Base-by-base conservation (phyloP, 2,797 vertebrate species). In the Lepilemur ruficaudatus region DNA sequence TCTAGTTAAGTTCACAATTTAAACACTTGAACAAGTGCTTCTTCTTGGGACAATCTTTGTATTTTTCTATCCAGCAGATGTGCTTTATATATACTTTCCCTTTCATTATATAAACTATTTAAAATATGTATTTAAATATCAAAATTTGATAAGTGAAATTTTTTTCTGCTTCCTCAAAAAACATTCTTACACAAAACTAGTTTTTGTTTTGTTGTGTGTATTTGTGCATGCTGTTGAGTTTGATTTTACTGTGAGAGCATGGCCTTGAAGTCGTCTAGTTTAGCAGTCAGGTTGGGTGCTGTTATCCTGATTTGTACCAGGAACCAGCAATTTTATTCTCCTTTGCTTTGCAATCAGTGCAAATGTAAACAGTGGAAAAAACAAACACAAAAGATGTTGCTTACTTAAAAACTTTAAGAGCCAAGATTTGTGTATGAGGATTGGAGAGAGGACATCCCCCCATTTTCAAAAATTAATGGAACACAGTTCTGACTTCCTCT, bases 381-480 rank as follows among this genome's bases (percentile, higher is more conserved):
- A 20, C 5, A 59, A 81, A 48, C 46, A 59, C 28, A 59, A 59
- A 59, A 59, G 25, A 59, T 28, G 25, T 28, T 28, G 82, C 61
- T 85, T 89, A 79, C 10, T 78, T 84, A 46, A 72, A 85, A 65
- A 48, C 25, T 81, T 75, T 59, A 79, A 65, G 72, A 86, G 28
- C 18, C 73, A 93, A 76, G 18, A 4, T 69, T 46, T 78, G 7
- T 65, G 3, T 10, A 23, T 28, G 20, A 43, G 13, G 18, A 9
- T 14, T n/a, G 3, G 14, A 20, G 2, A 69, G 1, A 78, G 2
- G 8, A 15, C 5, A 55, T 9, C 10, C 1, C 1, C 59, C 23
- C 25, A 43, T 88, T 92, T 94, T 87, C 10, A 12, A 35, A 84
- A 10, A 48, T 89, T 59, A 91, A 81, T 23, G 85, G 13, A 89